These are phyloP conservation scores for Siniperca knerii DNA, from an alignment of 2,113 vertebrate species.

Conservation along the genomic window DNA sequence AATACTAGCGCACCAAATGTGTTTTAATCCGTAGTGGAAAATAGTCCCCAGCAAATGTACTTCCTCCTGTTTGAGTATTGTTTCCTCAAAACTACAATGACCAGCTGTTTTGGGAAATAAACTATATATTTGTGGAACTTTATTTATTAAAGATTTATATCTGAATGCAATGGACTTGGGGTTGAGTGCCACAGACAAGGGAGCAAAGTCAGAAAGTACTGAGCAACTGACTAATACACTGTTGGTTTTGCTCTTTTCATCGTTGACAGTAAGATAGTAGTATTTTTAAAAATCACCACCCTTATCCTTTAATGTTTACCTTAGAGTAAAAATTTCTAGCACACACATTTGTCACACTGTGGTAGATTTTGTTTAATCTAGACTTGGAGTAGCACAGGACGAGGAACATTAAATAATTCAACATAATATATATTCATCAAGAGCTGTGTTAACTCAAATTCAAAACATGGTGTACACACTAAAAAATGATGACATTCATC, in stretches of 20 bases:
- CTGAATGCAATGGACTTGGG: too few species aligned
- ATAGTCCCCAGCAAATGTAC: neutral
- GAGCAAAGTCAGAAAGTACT: neutral
- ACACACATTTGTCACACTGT: too few species aligned
- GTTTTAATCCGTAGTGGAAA: neutral
- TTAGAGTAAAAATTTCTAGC: too few species aligned
- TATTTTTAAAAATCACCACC: too few species aligned
- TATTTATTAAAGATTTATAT: too few species aligned
- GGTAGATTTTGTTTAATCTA: too few species aligned
- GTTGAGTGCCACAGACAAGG: too few species aligned
- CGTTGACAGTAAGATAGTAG: too few species aligned
- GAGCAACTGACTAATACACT: too few species aligned
- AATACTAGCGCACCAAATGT: neutral
- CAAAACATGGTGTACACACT: neutral
- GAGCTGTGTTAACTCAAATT: neutral
- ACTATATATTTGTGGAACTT: too few species aligned
- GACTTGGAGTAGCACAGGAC: too few species aligned
- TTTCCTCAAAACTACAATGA: neutral
- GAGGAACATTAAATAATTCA: neutral
- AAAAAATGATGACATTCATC: neutral
- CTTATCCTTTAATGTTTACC: too few species aligned
- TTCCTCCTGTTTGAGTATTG: neutral
- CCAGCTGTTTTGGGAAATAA: neutral
- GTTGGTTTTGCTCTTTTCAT: neutral
- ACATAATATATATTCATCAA: neutral